A percentile compares a stretch with the other conserved stretches of the same genome.
These are phyloP conservation scores for Lampropteryx suffumata DNA, from an alignment of 2,888 invertebrate species.

Conservation along the genomic window DNA sequence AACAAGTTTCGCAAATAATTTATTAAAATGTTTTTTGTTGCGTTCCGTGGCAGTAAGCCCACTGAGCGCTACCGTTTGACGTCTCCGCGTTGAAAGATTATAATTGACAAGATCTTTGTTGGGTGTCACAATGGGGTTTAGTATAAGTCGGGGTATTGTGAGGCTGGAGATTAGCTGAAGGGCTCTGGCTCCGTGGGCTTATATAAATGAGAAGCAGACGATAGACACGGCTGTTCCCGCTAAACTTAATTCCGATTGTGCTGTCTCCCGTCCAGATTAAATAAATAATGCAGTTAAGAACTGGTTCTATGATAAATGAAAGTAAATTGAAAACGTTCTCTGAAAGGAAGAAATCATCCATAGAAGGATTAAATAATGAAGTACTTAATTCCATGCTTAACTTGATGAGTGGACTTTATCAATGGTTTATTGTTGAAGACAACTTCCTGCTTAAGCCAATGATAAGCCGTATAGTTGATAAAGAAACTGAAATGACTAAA, in stretches of 20 bases:
- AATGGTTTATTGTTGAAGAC: slow-evolving; percentile 7
- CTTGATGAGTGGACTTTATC: slow-evolving; percentile 15
- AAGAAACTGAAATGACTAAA: not conserved
- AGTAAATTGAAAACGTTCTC: slow-evolving; percentile 42
- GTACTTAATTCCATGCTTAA: slow-evolving; percentile 13
- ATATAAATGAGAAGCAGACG: slow-evolving; percentile 57
- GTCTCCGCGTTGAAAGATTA: slow-evolving; percentile 74
- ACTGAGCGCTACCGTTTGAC: slow-evolving; percentile 76
- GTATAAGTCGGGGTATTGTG: slow-evolving; percentile 72
- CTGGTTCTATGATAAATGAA: slow-evolving; percentile 40
- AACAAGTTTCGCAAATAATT: slow-evolving; percentile 80
- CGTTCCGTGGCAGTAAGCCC: slow-evolving; percentile 56
- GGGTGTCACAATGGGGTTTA: slow-evolving; percentile 69
- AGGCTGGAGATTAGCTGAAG: slow-evolving; percentile 66
- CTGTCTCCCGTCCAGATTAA: slow-evolving; percentile 61
- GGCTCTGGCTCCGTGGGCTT: slow-evolving; percentile 48
- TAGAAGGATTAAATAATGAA: slow-evolving; percentile 25
- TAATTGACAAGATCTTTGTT: slow-evolving; percentile 83
- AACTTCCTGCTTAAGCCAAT: slow-evolving; percentile 15
- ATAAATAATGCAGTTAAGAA: slow-evolving; percentile 43
- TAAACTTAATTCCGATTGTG: slow-evolving; percentile 63
- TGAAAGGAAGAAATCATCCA: slow-evolving; percentile 40
- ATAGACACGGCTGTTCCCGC: slow-evolving; percentile 62
- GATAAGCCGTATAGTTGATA: slow-evolving; percentile 4
- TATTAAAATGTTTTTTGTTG: slow-evolving; percentile 68